Conservation (phyloP, 1,140 invertebrate genomes). For the Conus ventricosus region DNA sequence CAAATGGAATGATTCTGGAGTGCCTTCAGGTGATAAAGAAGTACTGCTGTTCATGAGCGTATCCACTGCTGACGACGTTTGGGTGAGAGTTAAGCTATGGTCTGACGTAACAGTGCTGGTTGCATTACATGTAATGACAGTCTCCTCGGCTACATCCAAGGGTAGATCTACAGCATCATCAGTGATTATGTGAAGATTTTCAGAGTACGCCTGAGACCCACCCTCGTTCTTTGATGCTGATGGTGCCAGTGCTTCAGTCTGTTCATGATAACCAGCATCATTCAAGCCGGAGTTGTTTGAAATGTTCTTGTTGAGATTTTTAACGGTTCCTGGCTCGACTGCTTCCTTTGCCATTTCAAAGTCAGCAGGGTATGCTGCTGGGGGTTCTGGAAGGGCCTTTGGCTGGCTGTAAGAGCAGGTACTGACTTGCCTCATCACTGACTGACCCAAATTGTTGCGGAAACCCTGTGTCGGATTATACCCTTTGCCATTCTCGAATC, state of each 20-base stretch:
- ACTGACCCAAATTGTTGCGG: neutral
- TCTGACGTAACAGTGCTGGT: neutral
- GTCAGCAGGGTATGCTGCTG: neutral
- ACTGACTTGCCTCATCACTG: neutral
- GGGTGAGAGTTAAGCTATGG: neutral
- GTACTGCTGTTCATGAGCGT: constrained; percentile 13
- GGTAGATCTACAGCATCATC: neutral
- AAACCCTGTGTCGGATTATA: too few species aligned
- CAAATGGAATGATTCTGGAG: neutral
- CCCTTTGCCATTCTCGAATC: too few species aligned
- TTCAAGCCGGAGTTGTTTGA: neutral
- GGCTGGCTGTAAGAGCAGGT: neutral
- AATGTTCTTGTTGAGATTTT: neutral
- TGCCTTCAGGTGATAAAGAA: neutral
- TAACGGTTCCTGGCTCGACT: neutral
- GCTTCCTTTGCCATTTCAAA: neutral
- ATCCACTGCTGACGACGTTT: neutral
- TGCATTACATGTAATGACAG: neutral
- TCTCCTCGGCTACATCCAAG: constrained; percentile 9
- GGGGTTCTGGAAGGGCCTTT: neutral
- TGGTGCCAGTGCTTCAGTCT: neutral
- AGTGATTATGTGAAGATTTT: neutral
- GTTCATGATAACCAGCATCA: neutral
- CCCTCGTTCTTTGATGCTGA: neutral
- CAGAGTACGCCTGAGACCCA: neutral